Conservation (phyloP, 2,888 invertebrate species). For the Micoletzkya japonica region DNA sequence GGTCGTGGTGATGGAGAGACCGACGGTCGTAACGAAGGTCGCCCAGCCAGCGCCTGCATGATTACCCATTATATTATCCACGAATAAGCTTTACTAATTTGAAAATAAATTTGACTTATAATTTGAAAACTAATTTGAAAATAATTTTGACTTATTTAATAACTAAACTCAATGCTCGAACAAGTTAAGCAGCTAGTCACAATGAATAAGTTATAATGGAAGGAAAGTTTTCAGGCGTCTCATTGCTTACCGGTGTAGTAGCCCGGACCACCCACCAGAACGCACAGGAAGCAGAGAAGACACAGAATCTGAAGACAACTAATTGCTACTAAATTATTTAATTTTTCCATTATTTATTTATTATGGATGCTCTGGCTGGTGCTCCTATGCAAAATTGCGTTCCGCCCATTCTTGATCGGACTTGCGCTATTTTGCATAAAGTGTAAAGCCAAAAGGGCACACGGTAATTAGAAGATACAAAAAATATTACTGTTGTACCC, state of each 20-base stretch:
- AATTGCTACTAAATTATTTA: too few relatives aligned
- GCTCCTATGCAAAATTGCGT: too few relatives aligned
- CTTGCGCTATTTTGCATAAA: too few relatives aligned
- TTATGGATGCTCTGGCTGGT: too few relatives aligned
- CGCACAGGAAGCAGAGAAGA: constrained; percentile 79
- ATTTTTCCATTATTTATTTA: too few relatives aligned
- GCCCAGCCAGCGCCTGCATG: constrained; percentile 72
- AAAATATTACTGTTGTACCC: too few relatives aligned
- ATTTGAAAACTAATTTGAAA: background rate
- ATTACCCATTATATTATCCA: too few relatives aligned
- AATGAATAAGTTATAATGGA: too few relatives aligned
- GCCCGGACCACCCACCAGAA: constrained; percentile 72
- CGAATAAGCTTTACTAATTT: too few relatives aligned
- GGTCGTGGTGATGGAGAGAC: constrained; percentile 82
- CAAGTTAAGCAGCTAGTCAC: background rate
- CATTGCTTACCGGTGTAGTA: constrained; percentile 58
- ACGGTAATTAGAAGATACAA: too few relatives aligned
- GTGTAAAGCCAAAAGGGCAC: too few relatives aligned
- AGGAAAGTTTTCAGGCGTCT: background rate
- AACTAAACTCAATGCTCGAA: background rate
- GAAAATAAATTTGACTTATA: background rate
- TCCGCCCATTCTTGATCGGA: too few relatives aligned
- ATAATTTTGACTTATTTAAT: background rate
- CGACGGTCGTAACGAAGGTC: constrained; percentile 73
- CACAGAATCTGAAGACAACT: constrained; percentile 48